Base-by-base conservation (phyloP, 2,888 invertebrate species). In the Actias luna region DNA sequence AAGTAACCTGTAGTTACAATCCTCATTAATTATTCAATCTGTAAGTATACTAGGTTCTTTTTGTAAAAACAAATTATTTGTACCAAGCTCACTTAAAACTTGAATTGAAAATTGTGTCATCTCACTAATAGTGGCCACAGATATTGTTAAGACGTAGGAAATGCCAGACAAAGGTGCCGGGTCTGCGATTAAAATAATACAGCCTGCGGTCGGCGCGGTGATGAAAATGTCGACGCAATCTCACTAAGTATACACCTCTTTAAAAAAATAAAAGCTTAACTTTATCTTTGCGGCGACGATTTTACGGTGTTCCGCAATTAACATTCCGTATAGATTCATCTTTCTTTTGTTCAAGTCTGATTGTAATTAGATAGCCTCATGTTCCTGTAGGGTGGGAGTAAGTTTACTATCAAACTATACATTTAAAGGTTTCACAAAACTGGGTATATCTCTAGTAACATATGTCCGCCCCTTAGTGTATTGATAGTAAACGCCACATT, bases 141-240 rank as follows among this genome's bases (percentile, higher is more conserved):
- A 77, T 75, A 77, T 74, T 73, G 62, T 61, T 59, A 67, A 78
- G 72, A 72, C 71, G 71, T 70, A 75, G 79, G 77, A 79, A 78
- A 72, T 75, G 67, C 2, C 14, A 55, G 55, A 55, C 55, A 55
- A 78, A 85, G 87, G 83, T 83, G 84, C 77, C 77, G 80, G 76
- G 74, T 73, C 75, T 69, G 75, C 82, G 82, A 89, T 89, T 90
- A 90, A 88, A 89, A 89, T 90, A 89, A 89, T 89, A 82, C 77
- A 72, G 75, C 73, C 74, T 89, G 89, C 86, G 89, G 89, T 90
- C 78, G 75, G 77, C 68, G 67, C 78, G 71, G 78, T 88, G 89
- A 89, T 90, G 89, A 88, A 89, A 88, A 87, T 83, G 85, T 83
- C 85, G 82, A 84, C 77, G 85, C 79, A 89, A 89, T 90, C 88